These are phyloP conservation scores for Dryoscopus gambensis DNA, from an alignment of 2,113 vertebrate genomes.

Conservation along the genomic window DNA sequence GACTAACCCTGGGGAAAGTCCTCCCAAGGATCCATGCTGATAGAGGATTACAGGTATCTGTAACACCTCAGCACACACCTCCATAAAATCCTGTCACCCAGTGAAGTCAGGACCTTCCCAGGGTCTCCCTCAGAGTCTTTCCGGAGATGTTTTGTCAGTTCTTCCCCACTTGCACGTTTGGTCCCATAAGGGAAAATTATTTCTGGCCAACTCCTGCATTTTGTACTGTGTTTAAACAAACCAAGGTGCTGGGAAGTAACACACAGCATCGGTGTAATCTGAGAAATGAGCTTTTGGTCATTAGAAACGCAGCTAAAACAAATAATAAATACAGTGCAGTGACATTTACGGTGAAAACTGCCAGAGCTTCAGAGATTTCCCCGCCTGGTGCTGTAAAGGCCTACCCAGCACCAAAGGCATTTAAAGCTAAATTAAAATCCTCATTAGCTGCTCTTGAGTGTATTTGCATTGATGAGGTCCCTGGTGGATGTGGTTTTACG, in stretches of 20 bases:
- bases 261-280: conserved; percentile 14
- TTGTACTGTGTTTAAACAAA: conserved; percentile 16
- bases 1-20: neutral
- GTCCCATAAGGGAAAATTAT: conserved; percentile 15
- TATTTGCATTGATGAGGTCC: conserved; percentile 53
- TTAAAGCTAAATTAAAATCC: conserved; percentile 58
- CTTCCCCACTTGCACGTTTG: neutral
- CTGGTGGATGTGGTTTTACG: conserved; percentile 46
- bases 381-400: conserved; percentile 52
- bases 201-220: conserved; percentile 10
- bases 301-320: conserved; percentile 58
- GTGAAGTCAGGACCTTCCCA: neutral
- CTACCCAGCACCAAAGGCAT: conserved; percentile 42
- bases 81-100: neutral
- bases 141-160: neutral
- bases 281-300: conserved; percentile 41
- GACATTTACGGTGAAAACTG: conserved; percentile 63
- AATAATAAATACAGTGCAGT: conserved; percentile 54
- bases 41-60: conserved; percentile 6
- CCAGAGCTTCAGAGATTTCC: conserved; percentile 28
- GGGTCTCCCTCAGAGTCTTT: neutral
- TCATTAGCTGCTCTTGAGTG: conserved; percentile 38
- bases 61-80: conserved; percentile 24
- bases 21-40: neutral
- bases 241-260: conserved; percentile 39